phyloP scores from a whole-genome alignment of 2,888 invertebrate genomes.

The Leptodirus hochenwartii region DNA sequence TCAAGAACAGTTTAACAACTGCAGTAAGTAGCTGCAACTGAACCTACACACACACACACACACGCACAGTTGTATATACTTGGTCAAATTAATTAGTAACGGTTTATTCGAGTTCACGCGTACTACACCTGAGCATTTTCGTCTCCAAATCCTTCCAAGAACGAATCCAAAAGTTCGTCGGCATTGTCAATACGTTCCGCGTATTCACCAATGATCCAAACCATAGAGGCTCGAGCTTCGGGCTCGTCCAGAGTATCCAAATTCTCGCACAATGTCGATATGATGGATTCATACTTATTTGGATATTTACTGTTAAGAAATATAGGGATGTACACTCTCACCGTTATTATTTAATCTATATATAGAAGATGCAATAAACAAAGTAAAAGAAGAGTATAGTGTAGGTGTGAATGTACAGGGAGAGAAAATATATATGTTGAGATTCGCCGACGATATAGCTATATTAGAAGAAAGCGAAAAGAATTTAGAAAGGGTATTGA shows the following conservation, averaged over 20 bases:
- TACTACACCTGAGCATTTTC: constrained; percentile 22
- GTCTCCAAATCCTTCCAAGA: constrained; percentile 59
- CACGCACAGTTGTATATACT: background rate
- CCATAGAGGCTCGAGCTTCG: constrained; percentile 97
- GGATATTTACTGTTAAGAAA: constrained; percentile 59
- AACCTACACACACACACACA: constrained; percentile 5
- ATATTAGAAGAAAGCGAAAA: too few relatives aligned
- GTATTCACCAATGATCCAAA: constrained; percentile 90
- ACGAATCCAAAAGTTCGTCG: constrained; percentile 92
- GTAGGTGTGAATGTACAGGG: background rate
- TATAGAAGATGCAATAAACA: background rate
- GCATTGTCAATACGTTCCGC: constrained; percentile 99
- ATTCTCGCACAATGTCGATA: constrained; percentile 97
- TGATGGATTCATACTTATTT: constrained; percentile 99
- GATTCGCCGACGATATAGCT: too few relatives aligned
- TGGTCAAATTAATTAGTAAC: background rate
- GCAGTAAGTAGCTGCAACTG: constrained; percentile 94
- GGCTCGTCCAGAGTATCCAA: constrained; percentile 97
- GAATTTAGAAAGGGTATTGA: too few relatives aligned
- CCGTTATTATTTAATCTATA: too few relatives aligned
- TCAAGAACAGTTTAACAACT: constrained; percentile 95
- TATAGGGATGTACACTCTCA: too few relatives aligned
- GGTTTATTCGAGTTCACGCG: too few relatives aligned
- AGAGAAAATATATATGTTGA: constrained; percentile 1
- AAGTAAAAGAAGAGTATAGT: constrained; percentile 4